Base-by-base conservation (phyloP, 1,140 invertebrate genomes). In the Capitella teleta region DNA sequence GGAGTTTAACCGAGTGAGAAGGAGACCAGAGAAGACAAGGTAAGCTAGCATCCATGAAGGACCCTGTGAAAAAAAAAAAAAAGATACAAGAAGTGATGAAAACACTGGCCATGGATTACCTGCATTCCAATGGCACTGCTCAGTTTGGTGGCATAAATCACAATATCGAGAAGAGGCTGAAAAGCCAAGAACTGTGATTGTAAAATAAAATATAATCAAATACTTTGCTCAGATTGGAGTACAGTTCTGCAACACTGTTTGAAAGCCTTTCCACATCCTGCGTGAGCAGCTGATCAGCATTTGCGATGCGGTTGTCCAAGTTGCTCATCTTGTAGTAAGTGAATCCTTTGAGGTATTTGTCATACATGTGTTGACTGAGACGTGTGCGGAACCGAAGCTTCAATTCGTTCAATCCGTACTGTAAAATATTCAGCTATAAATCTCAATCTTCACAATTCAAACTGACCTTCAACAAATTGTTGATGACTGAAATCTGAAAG, bases 311-410 rank as follows among this genome's bases (percentile, higher is more conserved):
- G 59, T 85, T 92, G 68, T 97, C 92, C 59, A 96, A 75, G 75
- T 95, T 95, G 51, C 82, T 86, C 81, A 98, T 92, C 77, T 94
- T 87, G 71, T 98, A 98, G 71, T 92, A 98, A 1, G 91, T 98
- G 63, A 91, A 92, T 38, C 86, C 86, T 60, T 85, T 88, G 40
- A 97, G 76, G 72, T 98, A 98, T 68, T 92, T 82, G 57, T 86
- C 80, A 70, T 94, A 87, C 26, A 98, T 73, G 74, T 90, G 77
- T 53, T 81, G 74, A 5, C 89, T 87, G 40, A 98, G 76, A 63
- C 92, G 85, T 36, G 87, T 88, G 57, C 93, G 77, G 58, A 98
- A 84, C 52, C 86, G 77, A 12, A 97, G 74, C 70, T 94, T 95
- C 51, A 95, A 74, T 77, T 95, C 89, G 55, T 87, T 87, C 61